Percentiles rank a stretch among this genome's conserved stretches.
Evolutionary conservation across 2,888 invertebrate genomes (phyloP).

Genomic region (Mantis religiosa): DNA sequence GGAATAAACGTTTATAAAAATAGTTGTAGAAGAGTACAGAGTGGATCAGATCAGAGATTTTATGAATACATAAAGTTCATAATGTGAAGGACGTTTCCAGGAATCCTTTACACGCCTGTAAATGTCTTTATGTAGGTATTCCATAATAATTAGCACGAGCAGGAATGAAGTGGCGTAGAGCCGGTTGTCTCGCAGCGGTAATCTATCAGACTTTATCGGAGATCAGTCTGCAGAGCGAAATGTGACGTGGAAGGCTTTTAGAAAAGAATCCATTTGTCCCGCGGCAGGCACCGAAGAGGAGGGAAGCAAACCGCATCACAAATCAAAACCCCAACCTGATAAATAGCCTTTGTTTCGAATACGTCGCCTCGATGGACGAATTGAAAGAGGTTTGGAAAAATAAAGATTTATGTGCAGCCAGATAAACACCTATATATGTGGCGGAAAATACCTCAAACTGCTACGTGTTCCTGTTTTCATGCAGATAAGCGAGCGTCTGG

Average conservation of each 20-base stretch:
- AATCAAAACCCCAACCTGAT: background rate
- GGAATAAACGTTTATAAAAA: too few species aligned
- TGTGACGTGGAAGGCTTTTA: background rate
- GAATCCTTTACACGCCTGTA: too few species aligned
- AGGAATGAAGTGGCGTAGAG: too few species aligned
- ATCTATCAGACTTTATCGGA: background rate
- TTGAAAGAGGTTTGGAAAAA: background rate
- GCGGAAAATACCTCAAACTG: too few species aligned
- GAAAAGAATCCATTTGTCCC: background rate
- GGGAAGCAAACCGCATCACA: background rate
- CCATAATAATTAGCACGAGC: too few species aligned
- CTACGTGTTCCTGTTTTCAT: too few species aligned
- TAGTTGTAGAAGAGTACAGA: too few species aligned
- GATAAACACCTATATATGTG: background rate
- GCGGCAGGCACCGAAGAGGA: background rate
- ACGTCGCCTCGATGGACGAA: background rate
- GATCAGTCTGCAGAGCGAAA: background rate
- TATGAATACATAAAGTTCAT: too few species aligned
- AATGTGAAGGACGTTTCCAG: too few species aligned
- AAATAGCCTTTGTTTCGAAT: background rate
- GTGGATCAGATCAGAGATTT: too few species aligned
- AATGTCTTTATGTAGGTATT: too few species aligned
- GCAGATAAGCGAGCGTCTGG: too few species aligned
- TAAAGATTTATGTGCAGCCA: background rate
- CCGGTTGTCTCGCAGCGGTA: background rate